Base-by-base conservation (phyloP, 1,140 invertebrate species). In the Sitobion miscanthi region DNA sequence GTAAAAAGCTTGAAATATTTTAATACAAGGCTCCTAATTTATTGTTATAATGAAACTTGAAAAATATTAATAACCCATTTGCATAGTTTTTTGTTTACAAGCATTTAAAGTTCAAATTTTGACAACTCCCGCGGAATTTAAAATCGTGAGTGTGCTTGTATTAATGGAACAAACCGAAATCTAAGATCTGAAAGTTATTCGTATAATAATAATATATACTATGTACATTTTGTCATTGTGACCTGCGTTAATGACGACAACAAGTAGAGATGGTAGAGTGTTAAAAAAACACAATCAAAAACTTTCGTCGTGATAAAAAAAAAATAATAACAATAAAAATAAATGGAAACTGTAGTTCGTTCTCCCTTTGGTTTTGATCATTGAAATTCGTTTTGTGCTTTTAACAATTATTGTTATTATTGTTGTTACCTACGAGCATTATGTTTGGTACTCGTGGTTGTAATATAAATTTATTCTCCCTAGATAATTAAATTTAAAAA, bases 281-380 rank as follows among this genome's bases (percentile, higher is more conserved):
- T 45, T 45, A 45, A 86, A 83, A 85, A 86, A 86, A 86, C 42
- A 86, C 83, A 86, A 86, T 45, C 21, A 86, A 86, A 85, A 86
- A 86, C 42, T 47, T 86, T 86, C 42, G 11, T 30, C 35, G 83
- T 14, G 30, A 86, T 30, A 86, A 4, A 86, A 86, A 45, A 83
- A 38, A 20, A 82, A 82, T 35, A 82, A 83, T 83, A 83, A 85
- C 23, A 85, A 85, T 25, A 85, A 85, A 85, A 85, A 38, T 45
- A 85, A 86, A 45, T 86, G 11, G 42, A 86, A 86, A 38, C 42
- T 25, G 38, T 47, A 25, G 23, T 86, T 86, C 45, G 42, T 6
- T 14, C 11, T 30, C 25, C 11, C 42, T 47, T 47, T 86, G 23
- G 83, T 14, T 86, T 86, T 30, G 42, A 86, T 47, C 23, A 86